Percentiles rank a stretch among this genome's conserved stretches.
These are phyloP conservation scores for Amphimedon queenslandica DNA, from an alignment of 37 sponge, comb jelly and placozoan species.

Conservation along the genomic window DNA sequence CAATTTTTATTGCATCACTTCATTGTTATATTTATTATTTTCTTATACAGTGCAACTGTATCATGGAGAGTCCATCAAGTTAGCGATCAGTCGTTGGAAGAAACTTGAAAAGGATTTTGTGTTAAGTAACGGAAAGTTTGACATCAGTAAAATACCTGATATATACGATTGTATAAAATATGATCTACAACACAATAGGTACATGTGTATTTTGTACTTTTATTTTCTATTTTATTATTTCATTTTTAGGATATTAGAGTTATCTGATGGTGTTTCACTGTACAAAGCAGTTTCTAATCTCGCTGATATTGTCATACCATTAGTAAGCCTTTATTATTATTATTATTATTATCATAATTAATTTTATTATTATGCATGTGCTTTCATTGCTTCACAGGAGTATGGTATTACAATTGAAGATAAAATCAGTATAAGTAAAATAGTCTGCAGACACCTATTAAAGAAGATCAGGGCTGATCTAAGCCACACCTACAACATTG, in stretches of 20 bases:
- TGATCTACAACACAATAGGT: slow-evolving; percentile 91
- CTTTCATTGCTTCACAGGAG: slow-evolving; percentile 56
- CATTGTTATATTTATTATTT: background rate
- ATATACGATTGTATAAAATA: slow-evolving; percentile 95
- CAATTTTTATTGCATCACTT: background rate
- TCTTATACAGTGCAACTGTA: background rate
- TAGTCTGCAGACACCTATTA: slow-evolving; percentile 67
- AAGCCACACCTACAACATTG: slow-evolving; percentile 55
- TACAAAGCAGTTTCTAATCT: slow-evolving; percentile 56
- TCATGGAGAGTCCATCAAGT: slow-evolving; percentile 46
- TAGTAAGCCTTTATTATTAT: slow-evolving; percentile 43
- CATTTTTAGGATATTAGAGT: slow-evolving; percentile 32
- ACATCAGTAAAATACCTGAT: slow-evolving; percentile 97
- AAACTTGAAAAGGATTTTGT: slow-evolving; percentile 89
- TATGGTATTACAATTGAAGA: slow-evolving; percentile 89
- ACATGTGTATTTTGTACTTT: background rate
- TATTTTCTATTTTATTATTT: background rate
- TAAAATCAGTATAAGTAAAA: slow-evolving; percentile 78
- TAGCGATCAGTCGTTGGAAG: slow-evolving; percentile 83
- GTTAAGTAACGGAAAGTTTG: slow-evolving; percentile 64
- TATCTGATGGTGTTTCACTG: slow-evolving; percentile 42
- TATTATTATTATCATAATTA: too few species aligned
- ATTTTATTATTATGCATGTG: background rate
- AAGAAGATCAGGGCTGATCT: slow-evolving; percentile 85
- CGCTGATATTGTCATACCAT: slow-evolving; percentile 92